Evolutionary conservation across 2,797 vertebrate species (phyloP), one percentile per base, ranked within the genome.

Genomic region (Eurystomus glaucurus): DNA sequence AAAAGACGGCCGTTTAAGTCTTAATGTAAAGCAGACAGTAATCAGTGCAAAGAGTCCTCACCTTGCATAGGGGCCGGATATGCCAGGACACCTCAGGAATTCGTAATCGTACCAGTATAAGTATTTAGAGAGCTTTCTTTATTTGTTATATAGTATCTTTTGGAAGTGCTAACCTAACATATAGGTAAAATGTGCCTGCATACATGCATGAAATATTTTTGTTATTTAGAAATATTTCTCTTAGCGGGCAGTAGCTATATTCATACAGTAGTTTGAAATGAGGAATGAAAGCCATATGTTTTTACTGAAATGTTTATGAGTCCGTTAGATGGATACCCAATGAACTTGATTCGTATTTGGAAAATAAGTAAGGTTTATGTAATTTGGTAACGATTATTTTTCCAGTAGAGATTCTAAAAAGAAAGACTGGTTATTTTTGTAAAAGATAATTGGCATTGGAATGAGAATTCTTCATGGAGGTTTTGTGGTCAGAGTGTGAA

Each of bases 121-220:
- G 14, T 33, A 25, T 37, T 75, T 2, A 22, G 25, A n/a, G 22
- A 52, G 31, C 10, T 79, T 62, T 5, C 23, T 33, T 20, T 20
- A 4, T 45, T 35, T 46, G 16, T 9, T 43, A 7, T 39, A 3
- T 9, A 31, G n/a, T 10, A 33, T 26, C 26, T 14, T 54, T 26
- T 29, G 52, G 9, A 64, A 48, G 33, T 4, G 0, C 26, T n/a
- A 31, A 26, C 14, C 12, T 33, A 28, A 14, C 1, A 0, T 7
- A 10, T 3, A 23, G 43, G 13, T 64, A 41, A 33, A 25, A 21
- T 6, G 29, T 6, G 21, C 39, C 45, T 41, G 29, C 10, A 3
- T 31, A 4, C 8, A 11, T 20, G 11, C 7, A 0, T 26, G 8
- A 58, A 41, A 2, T 14, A 20, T 4, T 9, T 13, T 6, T 69